These are phyloP conservation scores for Bursaphelenchus okinawaensis DNA, from an alignment of 2,888 invertebrate species.

Conservation along the genomic window DNA sequence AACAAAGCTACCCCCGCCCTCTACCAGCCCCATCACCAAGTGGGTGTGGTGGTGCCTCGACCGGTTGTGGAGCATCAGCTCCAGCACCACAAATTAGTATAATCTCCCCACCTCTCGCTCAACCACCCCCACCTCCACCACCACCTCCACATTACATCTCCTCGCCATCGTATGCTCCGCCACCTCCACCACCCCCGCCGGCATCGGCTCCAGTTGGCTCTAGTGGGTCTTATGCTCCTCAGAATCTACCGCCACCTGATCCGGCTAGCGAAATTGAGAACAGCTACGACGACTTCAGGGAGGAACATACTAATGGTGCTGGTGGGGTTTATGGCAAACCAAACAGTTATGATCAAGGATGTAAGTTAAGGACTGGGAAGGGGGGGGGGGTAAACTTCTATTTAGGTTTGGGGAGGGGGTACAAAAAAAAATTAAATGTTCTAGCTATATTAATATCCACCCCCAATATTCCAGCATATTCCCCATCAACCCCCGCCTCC, in stretches of 20 bases:
- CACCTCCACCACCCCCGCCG: background rate
- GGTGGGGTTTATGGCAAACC: background rate
- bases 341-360: background rate
- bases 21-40: slow-evolving; percentile 15
- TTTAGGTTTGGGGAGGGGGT: background rate
- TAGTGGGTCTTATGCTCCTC: background rate
- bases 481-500: slow-evolving; percentile 12
- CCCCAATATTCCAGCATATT: background rate
- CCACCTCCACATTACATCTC: slow-evolving; percentile 3
- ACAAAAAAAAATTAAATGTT: background rate
- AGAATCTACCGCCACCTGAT: background rate
- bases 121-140: slow-evolving; percentile 6
- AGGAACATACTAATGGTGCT: slow-evolving; percentile 25
- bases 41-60: slow-evolving; percentile 13
- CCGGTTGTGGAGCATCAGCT: slow-evolving; percentile 14
- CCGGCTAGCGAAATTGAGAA: slow-evolving; percentile 22
- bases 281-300: slow-evolving; percentile 45
- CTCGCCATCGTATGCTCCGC: background rate
- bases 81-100: slow-evolving; percentile 6
- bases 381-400: background rate
- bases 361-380: background rate
- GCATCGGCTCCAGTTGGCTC: background rate
- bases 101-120: slow-evolving; percentile 1
- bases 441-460: background rate
- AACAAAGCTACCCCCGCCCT: slow-evolving; percentile 27